phyloP scores from a whole-genome alignment of 35 echinoderm and acorn worm genomes.

The Lytechinus variegatus region DNA sequence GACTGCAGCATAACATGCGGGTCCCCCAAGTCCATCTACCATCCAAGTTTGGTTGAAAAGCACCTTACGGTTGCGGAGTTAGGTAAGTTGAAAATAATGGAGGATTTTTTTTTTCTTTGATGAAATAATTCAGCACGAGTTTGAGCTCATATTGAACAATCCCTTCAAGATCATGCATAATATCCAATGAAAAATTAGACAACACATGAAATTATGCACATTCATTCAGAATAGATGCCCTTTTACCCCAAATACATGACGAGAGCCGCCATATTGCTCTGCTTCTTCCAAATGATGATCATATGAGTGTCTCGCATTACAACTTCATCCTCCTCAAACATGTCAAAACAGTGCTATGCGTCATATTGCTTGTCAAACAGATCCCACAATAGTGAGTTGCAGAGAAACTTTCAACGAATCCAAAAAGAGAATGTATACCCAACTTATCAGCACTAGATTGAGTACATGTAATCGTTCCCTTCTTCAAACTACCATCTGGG shows the following conservation, averaged over 20 bases:
- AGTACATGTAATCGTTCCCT: conserved; percentile 58
- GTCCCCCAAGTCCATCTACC: too few relatives aligned
- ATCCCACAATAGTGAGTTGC: conserved; percentile 64
- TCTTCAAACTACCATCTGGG: conserved; percentile 53
- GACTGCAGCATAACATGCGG: too few relatives aligned
- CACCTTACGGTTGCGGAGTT: too few relatives aligned
- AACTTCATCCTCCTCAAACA: neutral
- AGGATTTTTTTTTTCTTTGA: neutral
- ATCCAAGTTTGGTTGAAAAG: too few relatives aligned
- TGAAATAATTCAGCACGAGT: neutral
- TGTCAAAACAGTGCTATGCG: neutral
- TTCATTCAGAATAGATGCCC: neutral
- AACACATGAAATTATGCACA: neutral
- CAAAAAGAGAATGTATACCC: conserved; percentile 63
- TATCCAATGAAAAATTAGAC: neutral
- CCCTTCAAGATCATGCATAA: neutral
- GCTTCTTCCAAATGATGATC: too few relatives aligned
- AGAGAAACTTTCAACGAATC: conserved; percentile 65
- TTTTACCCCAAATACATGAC: neutral
- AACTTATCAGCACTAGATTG: conserved; percentile 74
- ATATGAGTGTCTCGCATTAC: neutral
- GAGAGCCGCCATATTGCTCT: too few relatives aligned
- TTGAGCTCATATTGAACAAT: neutral
- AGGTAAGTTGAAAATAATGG: neutral
- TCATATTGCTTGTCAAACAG: neutral